These are phyloP conservation scores for Amniataba percoides DNA, from an alignment of 2,797 vertebrate species.

Conservation along the genomic window DNA sequence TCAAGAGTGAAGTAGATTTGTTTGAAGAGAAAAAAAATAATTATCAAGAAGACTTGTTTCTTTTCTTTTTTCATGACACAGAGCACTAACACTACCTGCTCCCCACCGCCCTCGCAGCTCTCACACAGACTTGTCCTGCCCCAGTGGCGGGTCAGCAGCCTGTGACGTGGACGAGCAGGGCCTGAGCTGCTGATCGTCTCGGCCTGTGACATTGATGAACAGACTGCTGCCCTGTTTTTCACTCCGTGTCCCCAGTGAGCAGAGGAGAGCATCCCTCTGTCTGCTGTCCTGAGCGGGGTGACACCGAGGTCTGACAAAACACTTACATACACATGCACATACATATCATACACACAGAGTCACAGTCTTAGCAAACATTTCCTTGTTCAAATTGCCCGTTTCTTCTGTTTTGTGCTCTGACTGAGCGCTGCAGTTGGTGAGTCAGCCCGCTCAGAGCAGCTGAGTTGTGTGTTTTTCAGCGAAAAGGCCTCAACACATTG, in stretches of 20 bases:
- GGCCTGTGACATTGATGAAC: constrained; percentile 46
- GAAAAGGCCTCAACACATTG: constrained; percentile 1
- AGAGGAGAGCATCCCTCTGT: constrained; percentile 18
- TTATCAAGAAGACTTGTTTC: too few species aligned
- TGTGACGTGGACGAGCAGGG: constrained; percentile 6
- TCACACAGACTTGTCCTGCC: constrained; percentile 2
- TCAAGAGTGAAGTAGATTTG: too few species aligned
- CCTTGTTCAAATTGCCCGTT: neutral
- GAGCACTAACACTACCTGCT: neutral
- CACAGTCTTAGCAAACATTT: neutral
- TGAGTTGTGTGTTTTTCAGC: constrained; percentile 8
- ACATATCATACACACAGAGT: neutral
- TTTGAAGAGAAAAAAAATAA: too few species aligned
- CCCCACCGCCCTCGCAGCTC: neutral
- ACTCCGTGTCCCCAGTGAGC: constrained; percentile 21
- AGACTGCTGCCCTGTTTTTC: constrained; percentile 24
- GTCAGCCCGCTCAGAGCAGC: neutral
- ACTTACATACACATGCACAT: neutral
- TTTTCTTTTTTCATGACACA: neutral
- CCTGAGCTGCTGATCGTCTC: constrained; percentile 3
- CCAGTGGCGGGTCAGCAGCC: constrained; percentile 11
- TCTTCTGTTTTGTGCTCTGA: neutral
- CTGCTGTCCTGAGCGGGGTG: neutral
- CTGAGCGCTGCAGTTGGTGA: neutral
- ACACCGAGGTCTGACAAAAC: neutral